Base-by-base conservation (phyloP, 2,113 vertebrate genomes). In the Protomyctophum bolini region DNA sequence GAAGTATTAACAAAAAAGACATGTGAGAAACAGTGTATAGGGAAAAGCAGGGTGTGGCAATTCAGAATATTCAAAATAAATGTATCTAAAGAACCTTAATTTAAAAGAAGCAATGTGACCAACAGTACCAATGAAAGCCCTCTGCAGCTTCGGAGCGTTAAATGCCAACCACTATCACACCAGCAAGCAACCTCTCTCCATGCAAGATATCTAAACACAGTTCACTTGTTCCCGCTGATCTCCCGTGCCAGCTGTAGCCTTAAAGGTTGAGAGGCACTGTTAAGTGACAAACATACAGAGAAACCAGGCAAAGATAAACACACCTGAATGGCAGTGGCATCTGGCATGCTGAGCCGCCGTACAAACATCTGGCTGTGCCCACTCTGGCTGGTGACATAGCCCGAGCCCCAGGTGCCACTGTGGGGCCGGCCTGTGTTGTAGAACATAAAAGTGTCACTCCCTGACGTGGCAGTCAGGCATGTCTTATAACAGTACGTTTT, bases 401-500 rank as follows among this genome's bases (percentile, higher is more conserved):
- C 96, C 46, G 95, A 90, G 82, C 95, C 89, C 87, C 94, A 94
- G 76, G 95, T 95, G 81, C 95, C 94, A 80, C 96, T 97, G 75
- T 95, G 80, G 7, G 96, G 96, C 50, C 93, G 93, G 83, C 96
- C 97, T 52, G 95, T 98, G 84, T 98, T 97, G 93, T 98, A 98
- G 94, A 99, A 99, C 96, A 99, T 97, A 87, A 99, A 98, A 68
- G 96, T 97, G 86, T 98, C 97, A 71, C 97, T 98, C 91, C 96
- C 97, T 14, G 97, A 99, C 1, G 97, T 96, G 7, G 95, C 94
- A 0, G 97, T 97, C 82, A 98, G 89, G 74, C 96, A 98, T 10
- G 97, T 96, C 88, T 98, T 99, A 87, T 99, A 99, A 93, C 97
- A 98, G 92, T 98, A 98, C 4, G 97, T 99, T 93, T 98, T 98